Evolutionary conservation across 2,888 invertebrate genomes (phyloP).

Genomic region (Perizoma affinitatum): DNA sequence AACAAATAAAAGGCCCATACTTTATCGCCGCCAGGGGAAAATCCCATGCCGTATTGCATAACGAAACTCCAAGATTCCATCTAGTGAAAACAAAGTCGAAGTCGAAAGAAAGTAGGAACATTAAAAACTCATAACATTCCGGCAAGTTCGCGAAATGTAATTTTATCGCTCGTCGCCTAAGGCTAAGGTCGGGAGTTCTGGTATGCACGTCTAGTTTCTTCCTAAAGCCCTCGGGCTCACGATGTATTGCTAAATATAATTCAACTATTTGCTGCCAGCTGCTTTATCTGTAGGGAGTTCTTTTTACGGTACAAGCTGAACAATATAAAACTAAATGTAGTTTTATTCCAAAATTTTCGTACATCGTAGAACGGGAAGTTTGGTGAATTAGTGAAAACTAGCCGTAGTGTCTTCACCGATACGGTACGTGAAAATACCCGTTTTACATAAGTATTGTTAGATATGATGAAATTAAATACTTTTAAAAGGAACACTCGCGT

Average conservation of each 20-base stretch:
- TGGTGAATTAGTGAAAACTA: too few relatives aligned
- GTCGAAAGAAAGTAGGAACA: slow-evolving; percentile 39
- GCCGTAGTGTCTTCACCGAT: too few relatives aligned
- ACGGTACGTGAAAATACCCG: too few relatives aligned
- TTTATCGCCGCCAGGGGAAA: slow-evolving; percentile 17
- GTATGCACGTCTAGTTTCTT: slow-evolving; percentile 35
- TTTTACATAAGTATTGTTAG: too few relatives aligned
- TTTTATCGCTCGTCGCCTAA: slow-evolving; percentile 48
- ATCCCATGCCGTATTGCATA: slow-evolving; percentile 13
- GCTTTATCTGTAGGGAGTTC: slow-evolving; percentile 1
- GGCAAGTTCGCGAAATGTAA: slow-evolving; percentile 41
- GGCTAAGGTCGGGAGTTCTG: slow-evolving; percentile 35
- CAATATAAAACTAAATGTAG: too few relatives aligned
- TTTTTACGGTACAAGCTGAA: too few relatives aligned
- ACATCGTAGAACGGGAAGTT: too few relatives aligned
- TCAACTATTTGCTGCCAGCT: slow-evolving; percentile 13
- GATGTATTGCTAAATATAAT: slow-evolving; percentile 24
- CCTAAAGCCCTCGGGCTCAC: slow-evolving; percentile 37
- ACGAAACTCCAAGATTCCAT: slow-evolving; percentile 20
- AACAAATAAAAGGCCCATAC: slow-evolving; percentile 15
- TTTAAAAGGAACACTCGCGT: too few relatives aligned
- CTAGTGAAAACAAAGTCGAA: slow-evolving; percentile 37
- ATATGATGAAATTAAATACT: too few relatives aligned
- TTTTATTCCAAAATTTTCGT: too few relatives aligned
- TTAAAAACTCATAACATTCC: slow-evolving; percentile 42